Conservation (phyloP, 2,797 vertebrate genomes). For the Acipenser ruthenus region DNA sequence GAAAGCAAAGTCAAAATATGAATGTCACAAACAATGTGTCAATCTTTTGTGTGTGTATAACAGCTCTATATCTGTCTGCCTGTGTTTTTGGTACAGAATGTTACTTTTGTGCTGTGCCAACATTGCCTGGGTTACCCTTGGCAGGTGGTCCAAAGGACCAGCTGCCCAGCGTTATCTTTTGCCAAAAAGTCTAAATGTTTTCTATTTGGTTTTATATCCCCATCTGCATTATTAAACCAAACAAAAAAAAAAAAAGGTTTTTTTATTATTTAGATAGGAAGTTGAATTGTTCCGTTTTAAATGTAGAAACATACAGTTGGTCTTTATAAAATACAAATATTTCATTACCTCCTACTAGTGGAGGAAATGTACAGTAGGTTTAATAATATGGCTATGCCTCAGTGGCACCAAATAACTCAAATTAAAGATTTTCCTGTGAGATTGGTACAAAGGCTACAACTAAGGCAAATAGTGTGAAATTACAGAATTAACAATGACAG, state of each 20-base stretch:
- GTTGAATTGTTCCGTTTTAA: too few species aligned
- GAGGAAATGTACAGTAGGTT: too few species aligned
- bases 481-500: not conserved
- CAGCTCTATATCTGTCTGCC: conserved; percentile 17
- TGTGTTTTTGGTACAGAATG: conserved; percentile 7
- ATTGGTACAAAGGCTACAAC: too few species aligned
- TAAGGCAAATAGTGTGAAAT: not conserved
- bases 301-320: too few species aligned
- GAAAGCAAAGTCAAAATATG: not conserved
- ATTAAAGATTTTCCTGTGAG: too few species aligned
- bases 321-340: too few species aligned
- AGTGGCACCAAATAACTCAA: too few species aligned
- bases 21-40: conserved; percentile 6
- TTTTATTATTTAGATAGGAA: too few species aligned
- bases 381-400: too few species aligned
- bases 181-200: not conserved
- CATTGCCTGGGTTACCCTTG: not conserved
- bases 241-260: not conserved
- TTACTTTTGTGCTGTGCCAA: not conserved
- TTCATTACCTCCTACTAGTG: too few species aligned
- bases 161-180: conserved; percentile 13
- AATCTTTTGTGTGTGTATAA: conserved; percentile 12
- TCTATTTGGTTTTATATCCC: too few species aligned
- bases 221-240: too few species aligned
- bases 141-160: conserved; percentile 9